Evolutionary conservation across 2,797 vertebrate genomes (phyloP).

Genomic region (Mastacembelus armatus): DNA sequence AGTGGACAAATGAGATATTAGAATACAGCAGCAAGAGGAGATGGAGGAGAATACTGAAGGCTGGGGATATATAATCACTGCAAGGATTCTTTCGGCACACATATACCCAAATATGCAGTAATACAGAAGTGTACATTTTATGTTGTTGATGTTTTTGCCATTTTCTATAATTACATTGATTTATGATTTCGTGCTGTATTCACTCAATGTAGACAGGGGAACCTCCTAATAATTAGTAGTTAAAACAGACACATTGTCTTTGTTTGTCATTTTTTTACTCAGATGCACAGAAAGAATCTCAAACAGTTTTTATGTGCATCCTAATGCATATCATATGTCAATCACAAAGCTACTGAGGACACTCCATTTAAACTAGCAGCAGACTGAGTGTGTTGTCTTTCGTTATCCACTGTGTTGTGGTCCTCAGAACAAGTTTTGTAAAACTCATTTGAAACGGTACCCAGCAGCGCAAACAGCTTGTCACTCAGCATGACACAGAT

Average conservation of each 20-base stretch:
- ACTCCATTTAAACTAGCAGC: conserved; percentile 41
- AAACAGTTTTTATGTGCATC: conserved; percentile 10
- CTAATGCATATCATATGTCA: conserved; percentile 22
- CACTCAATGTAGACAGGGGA: background rate
- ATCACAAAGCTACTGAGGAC: conserved; percentile 22
- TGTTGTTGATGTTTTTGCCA: background rate
- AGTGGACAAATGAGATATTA: conserved; percentile 83
- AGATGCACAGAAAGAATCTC: conserved; percentile 13
- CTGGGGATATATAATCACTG: conserved; percentile 37
- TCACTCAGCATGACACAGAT: conserved; percentile 39
- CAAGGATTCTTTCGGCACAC: conserved; percentile 10
- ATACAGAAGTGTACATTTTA: background rate
- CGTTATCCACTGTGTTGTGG: conserved; percentile 13
- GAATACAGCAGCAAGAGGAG: conserved; percentile 62
- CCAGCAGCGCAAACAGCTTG: conserved; percentile 16
- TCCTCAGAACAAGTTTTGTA: conserved; percentile 38
- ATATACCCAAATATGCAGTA: background rate
- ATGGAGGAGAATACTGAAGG: conserved; percentile 59
- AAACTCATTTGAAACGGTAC: conserved; percentile 29
- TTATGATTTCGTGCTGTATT: background rate
- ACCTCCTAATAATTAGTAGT: conserved; percentile 31
- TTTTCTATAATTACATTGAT: background rate
- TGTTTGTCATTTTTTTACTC: conserved; percentile 15
- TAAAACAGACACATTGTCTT: background rate
- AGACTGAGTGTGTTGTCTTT: conserved; percentile 14